Evolutionary conservation across 2,888 invertebrate genomes (phyloP), one percentile per base, ranked within the genome.

Genomic region (Ennomos erosarius): DNA sequence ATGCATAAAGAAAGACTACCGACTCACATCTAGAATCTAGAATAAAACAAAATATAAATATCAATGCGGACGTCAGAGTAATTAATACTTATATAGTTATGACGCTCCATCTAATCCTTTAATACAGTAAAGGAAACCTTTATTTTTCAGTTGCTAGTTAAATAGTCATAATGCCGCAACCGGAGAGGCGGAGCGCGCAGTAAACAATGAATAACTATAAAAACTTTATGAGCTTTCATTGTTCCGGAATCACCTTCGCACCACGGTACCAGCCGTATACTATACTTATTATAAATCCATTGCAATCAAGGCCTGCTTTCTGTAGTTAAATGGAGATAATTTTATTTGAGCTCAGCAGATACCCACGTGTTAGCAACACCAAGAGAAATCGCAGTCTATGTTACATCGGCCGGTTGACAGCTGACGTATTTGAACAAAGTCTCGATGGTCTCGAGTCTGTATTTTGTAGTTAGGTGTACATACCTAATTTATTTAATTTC

Each of bases 151-250:
- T 56, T 64, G 55, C 53, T 54, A 59, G 64, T 62, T 62, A 68
- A 62, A 70, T 60, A 67, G 57, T 68, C 67, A 70, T 71, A 71
- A 71, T 59, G 59, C 61, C 55, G 59, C 50, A 55, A 64, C 61
- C 49, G 62, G 59, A 52, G 47, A 47, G 57, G 56, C 59, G 62
- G 62, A 56, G 55, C 44, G 39, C 46, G 47, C 62, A 51, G 62
- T 76, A 71, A 74, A 73, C 62, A 71, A 73, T 68, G 66, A 67
- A 70, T 74, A 71, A 61, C 61, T 62, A 75, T 76, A 76, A 76
- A 78, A 70, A 68, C 51, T 75, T 76, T 75, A 75, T 70, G 73
- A 70, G 70, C 65, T 58, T 63, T 68, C 67, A 70, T 66, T 69
- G 71, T 73, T 69, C 59, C 56, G 45, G 60, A 62, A 59, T 64